phyloP scores from a whole-genome alignment of 2,888 invertebrate genomes.

The Xanthia icteritia region DNA sequence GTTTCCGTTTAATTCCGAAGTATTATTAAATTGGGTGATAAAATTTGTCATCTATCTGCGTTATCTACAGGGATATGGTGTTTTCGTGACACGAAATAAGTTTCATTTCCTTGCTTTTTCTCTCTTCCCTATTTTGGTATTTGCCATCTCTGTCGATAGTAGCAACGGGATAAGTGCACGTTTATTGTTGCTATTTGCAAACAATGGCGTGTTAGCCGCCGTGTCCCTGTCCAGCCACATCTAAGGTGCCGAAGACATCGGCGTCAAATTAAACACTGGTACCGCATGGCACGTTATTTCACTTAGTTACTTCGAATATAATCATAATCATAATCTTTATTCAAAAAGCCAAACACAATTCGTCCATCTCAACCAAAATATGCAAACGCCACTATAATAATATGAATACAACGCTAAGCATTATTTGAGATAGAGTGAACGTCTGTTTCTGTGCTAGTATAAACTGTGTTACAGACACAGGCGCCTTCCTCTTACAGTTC shows the following conservation, averaged over 20 bases:
- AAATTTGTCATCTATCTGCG: slow-evolving; percentile 75
- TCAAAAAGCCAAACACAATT: too few relatives aligned
- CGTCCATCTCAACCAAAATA: too few relatives aligned
- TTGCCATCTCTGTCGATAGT: slow-evolving; percentile 72
- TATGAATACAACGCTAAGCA: too few relatives aligned
- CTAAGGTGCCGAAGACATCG: slow-evolving; percentile 81
- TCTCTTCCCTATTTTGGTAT: slow-evolving; percentile 62
- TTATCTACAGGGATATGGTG: slow-evolving; percentile 68
- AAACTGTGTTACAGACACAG: too few relatives aligned
- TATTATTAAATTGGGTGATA: slow-evolving; percentile 77
- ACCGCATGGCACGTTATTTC: slow-evolving; percentile 53
- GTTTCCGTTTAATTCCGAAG: slow-evolving; percentile 66
- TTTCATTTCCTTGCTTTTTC: slow-evolving; percentile 64
- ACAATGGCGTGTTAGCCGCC: slow-evolving; percentile 88
- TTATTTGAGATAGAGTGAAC: too few relatives aligned
- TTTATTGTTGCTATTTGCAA: slow-evolving; percentile 87
- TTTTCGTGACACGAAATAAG: slow-evolving; percentile 55
- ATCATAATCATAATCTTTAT: too few relatives aligned
- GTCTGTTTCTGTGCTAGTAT: too few relatives aligned
- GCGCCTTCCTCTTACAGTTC: too few relatives aligned
- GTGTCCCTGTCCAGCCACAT: slow-evolving; percentile 82
- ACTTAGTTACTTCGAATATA: slow-evolving; percentile 40
- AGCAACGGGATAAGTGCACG: slow-evolving; percentile 77
- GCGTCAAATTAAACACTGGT: slow-evolving; percentile 82
- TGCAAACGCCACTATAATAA: too few relatives aligned